Evolutionary conservation across 2,888 invertebrate genomes (phyloP), one percentile per base, ranked within the genome.

Genomic region (Chalcosyrphus nemorum): DNA sequence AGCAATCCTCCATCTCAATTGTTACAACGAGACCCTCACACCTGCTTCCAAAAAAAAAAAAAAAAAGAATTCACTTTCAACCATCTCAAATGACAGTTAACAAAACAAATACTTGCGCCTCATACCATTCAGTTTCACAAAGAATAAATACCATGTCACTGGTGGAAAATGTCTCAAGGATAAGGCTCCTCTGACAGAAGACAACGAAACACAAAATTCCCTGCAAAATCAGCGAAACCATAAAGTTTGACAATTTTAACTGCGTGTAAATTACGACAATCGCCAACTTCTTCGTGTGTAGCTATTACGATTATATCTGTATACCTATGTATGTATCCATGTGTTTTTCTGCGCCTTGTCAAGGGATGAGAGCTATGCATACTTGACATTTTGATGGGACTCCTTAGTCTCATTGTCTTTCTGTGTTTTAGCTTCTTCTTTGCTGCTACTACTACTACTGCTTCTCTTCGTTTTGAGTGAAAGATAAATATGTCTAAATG

Each of bases 181-280:
- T 43, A 17, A 9, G 7, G n/a, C n/a, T n/a, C n/a, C n/a, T n/a
- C n/a, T n/a, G n/a, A n/a, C n/a, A 24, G 24, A 17, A 13, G 0
- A 38, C 2, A 11, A 38, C 32, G 5, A 13, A 13, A 5, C 4
- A 3, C 3, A 38, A n/a, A 38, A 5, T 38, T 35, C 54, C n/a
- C 17, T 3, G 19, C 2, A 43, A 72, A 80, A 38, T 80, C 80
- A 41, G 54, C 66, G 52, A 66, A 80, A 61, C 74, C 80, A 80
- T 80, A 74, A 68, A 80, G 27, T 80, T 80, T 74, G 74, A 72
- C 80, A 80, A 80, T 66, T 68, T 66, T 74, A 61, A 80, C 54
- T 80, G 74, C 45, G 74, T 80, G 80, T 74, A 80, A 80, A 80
- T 80, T 80, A 80, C 78, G 35, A 68, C 74, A 59, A 66, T 66